Evolutionary conservation across 2,888 invertebrate species (phyloP), one percentile per base, ranked within the genome.

Genomic region (Rhagonycha fulva): DNA sequence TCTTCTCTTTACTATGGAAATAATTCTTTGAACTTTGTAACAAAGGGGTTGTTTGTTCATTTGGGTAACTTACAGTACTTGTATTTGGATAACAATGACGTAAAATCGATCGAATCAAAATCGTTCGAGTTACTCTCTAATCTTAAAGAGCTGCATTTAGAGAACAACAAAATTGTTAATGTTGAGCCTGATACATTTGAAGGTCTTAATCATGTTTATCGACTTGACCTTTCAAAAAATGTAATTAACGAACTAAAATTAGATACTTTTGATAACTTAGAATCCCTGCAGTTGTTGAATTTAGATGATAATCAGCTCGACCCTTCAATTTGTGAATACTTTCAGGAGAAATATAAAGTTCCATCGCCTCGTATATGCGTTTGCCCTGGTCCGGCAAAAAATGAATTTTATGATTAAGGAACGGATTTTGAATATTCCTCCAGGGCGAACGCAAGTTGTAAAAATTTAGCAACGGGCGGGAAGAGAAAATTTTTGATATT

Each of bases 241-340:
- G 66, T 68, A 19, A 60, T 77, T 4, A 30, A 26, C 9, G 47
- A 72, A 5, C 32, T 77, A n/a, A 63, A 32, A 30, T 28, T 68
- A 3, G 28, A 74, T 14, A 32, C 62, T 0, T 77, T 77, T 14
- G 61, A 69, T 60, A 47, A 71, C 47, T 14, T 74, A 10, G 47
- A 67, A 23, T 26, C 61, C 14, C 71, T 77, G 19, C 28, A 14
- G 26, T 24, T 14, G 60, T 62, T 77, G 1, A 10, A 11, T 24
- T 24, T 77, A 10, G 77, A 74, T 19, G 77, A 74, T 12, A 77
- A 77, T 74, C 62, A 24, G 19, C n/a, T 77, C 3, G 19, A 69
- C 9, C 14, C 62, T 9, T 61, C 26, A 11, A 11, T 68, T 60
- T 32, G 68, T 14, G 47, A 71, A 60, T 9, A 63, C 9, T 70